Conservation (phyloP, 2,113 vertebrate species). For the Dicrurus megarhynchus region DNA sequence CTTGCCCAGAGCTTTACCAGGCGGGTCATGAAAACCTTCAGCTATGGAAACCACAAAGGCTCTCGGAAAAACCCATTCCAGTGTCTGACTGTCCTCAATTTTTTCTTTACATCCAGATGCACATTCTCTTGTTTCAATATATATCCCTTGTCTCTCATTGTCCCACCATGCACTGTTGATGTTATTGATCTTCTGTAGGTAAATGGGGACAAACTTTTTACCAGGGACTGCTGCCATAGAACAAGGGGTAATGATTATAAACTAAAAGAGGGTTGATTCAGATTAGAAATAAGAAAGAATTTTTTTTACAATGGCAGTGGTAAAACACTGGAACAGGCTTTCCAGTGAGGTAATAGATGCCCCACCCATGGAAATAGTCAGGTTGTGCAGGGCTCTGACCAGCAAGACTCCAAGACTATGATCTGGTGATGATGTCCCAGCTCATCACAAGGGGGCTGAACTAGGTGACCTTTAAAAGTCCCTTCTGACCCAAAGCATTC, state of each 20-base stretch:
- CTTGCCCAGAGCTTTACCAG: neutral
- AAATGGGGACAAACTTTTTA: neutral
- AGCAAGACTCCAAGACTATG: neutral
- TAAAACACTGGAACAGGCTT: neutral
- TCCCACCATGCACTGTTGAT: neutral
- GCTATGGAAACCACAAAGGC: neutral
- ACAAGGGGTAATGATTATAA: neutral
- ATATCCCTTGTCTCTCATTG: neutral
- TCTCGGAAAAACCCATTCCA: neutral
- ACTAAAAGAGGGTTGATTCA: neutral
- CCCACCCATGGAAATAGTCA: neutral
- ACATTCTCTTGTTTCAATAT: neutral
- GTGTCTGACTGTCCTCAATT: neutral
- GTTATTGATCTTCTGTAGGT: neutral
- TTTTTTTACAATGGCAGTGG: neutral
- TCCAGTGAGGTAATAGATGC: neutral
- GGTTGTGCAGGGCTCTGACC: neutral
- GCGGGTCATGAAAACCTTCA: neutral
- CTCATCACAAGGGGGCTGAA: neutral
- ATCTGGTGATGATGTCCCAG: neutral
- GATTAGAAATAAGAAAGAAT: neutral
- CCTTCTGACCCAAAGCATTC: neutral
- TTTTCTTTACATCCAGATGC: neutral
- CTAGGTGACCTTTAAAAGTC: neutral
- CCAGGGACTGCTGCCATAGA: rapidly evolving